Evolutionary conservation across 2,113 vertebrate species (phyloP), one percentile per base, ranked within the genome.

Genomic region (Psittacus erithacus): DNA sequence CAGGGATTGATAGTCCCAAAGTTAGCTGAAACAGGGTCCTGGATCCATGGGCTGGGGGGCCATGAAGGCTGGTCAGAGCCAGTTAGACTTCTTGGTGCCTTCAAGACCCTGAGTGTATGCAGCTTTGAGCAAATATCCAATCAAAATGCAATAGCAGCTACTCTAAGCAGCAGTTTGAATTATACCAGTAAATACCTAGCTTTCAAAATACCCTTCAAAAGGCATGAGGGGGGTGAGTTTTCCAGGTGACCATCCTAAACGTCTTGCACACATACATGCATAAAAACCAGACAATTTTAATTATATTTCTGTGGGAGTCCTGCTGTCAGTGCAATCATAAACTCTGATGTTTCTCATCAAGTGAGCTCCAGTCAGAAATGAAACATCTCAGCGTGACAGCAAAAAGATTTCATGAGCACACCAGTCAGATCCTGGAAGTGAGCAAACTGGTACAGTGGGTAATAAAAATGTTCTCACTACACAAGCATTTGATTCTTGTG

Each of bases 331-430:
- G 38, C 77, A 90, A 95, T 70, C 70, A 87, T 94, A 90, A 91
- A 87, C 70, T 88, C 85, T 68, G 83, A 90, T 79, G 65, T 63
- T 93, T 92, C 75, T 90, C 83, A 89, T 94, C 90, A 92, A 44
- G 60, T 78, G 18, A 77, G n/a, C 81, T 91, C 70, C 64, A 23
- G 41, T 73, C 88, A 73, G 82, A 78, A 93, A 94, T 88, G 60
- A 94, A 97, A 89, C 38, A 88, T 83, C 92, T 89, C 91, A 88
- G 77, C 88, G 22, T 93, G 90, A 86, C 92, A 94, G 83, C 55
- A 82, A 67, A 91, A 92, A 90, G 67, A 90, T 96, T 95, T 95
- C 52, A 43, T 90, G 78, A 94, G 55, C 6, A 15, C 57, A 88
- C 41, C 71, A 74, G 41, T 55, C 79, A 91, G 82, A 88, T 64